These are phyloP conservation scores for Polypedilum vanderplanki DNA, from an alignment of 1,140 invertebrate species.

Conservation along the genomic window DNA sequence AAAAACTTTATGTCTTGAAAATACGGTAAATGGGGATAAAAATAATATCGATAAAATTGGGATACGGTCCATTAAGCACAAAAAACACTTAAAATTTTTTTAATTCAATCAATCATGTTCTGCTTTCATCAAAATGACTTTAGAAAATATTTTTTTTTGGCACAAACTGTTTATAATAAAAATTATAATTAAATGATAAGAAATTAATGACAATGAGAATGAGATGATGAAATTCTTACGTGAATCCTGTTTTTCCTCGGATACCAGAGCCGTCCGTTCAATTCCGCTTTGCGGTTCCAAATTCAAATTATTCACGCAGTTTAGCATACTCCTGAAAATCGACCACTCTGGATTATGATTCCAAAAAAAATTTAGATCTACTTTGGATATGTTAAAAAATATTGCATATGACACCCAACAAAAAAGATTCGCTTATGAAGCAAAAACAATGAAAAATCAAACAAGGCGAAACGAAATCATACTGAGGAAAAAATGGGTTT, in stretches of 20 bases:
- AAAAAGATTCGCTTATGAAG: background rate
- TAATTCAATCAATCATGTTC: background rate
- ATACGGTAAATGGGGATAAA: too few relatives aligned
- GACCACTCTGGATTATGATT: constrained; percentile 52
- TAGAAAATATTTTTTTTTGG: background rate
- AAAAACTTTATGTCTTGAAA: too few relatives aligned
- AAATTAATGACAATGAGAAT: constrained; percentile 31
- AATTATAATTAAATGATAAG: constrained; percentile 20
- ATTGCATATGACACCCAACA: background rate
- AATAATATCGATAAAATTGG: too few relatives aligned
- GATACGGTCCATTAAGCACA: background rate
- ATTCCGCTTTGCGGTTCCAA: constrained; percentile 66
- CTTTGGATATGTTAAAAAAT: constrained; percentile 13
- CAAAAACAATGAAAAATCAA: background rate
- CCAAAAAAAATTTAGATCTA: constrained; percentile 31
- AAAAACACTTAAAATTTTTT: constrained; percentile 5
- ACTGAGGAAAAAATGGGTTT: background rate
- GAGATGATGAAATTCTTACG: constrained; percentile 52
- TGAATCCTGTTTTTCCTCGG: constrained; percentile 72
- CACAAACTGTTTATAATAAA: background rate
- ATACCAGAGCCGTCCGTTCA: constrained; percentile 66
- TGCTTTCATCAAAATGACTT: background rate
- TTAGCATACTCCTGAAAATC: constrained; percentile 74
- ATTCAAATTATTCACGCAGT: constrained; percentile 70
- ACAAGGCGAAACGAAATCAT: background rate